phyloP scores from a whole-genome alignment of 1,140 invertebrate species.

The Macrobrachium nipponense region DNA sequence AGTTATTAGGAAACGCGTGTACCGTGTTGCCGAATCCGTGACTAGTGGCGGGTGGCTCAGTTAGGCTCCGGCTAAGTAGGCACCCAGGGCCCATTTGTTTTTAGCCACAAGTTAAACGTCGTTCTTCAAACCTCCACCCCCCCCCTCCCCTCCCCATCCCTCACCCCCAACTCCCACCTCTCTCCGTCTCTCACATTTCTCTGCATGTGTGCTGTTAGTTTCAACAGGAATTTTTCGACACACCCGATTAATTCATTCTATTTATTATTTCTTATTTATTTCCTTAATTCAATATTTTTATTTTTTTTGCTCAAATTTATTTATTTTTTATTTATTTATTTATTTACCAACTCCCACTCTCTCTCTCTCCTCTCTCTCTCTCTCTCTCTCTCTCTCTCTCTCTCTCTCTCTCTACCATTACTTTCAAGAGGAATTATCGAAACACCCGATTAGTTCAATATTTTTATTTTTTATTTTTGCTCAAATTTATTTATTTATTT shows the following conservation, averaged over 20 bases:
- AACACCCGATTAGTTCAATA: too few relatives aligned
- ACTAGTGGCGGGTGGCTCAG: background rate
- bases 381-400: background rate
- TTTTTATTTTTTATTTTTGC: too few relatives aligned
- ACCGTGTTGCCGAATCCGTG: background rate
- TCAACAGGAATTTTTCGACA: too few relatives aligned
- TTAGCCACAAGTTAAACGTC: background rate
- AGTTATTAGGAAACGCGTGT: constrained; percentile 11
- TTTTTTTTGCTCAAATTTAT: too few relatives aligned
- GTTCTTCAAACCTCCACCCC: background rate
- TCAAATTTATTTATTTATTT: too few relatives aligned
- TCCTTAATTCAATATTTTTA: too few relatives aligned
- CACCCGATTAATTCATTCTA: too few relatives aligned
- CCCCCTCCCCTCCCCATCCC: background rate
- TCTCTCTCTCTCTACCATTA: too few relatives aligned
- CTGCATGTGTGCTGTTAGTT: background rate
- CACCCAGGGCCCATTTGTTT: constrained; percentile 4
- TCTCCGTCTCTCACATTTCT: background rate
- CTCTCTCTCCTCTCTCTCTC: background rate
- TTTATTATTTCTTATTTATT: too few relatives aligned
- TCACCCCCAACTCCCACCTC: background rate
- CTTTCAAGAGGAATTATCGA: too few relatives aligned
- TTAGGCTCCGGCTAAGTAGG: background rate
- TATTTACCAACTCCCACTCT: background rate
- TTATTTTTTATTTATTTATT: too few relatives aligned